A percentile compares a stretch with the other conserved stretches of the same genome.
phyloP scores from a whole-genome alignment of 2,113 vertebrate genomes.

The Daboia siamensis region DNA sequence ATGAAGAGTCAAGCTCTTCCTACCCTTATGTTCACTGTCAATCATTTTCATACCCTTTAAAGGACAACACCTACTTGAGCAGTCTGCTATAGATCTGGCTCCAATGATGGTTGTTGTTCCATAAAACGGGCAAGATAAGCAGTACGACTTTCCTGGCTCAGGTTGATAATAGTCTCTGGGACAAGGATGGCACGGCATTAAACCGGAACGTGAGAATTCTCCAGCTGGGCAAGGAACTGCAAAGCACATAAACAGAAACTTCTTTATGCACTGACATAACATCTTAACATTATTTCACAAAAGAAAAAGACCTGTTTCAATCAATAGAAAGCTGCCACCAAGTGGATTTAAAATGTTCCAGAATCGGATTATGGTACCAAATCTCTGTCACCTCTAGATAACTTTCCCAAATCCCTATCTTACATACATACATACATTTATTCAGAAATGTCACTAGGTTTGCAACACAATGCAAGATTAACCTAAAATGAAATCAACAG shows the following conservation, averaged over 20 bases:
- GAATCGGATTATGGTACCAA: neutral
- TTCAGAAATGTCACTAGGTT: neutral
- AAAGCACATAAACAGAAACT: conserved; percentile 36
- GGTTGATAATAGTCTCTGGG: conserved; percentile 97
- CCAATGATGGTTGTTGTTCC: conserved; percentile 88
- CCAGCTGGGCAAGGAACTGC: conserved; percentile 88
- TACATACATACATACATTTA: neutral
- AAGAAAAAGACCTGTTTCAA: neutral
- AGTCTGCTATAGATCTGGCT: conserved; percentile 88
- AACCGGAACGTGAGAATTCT: conserved; percentile 92
- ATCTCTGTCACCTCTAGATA: neutral
- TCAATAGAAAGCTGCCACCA: neutral
- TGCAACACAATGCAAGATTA: neutral
- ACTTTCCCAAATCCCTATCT: neutral
- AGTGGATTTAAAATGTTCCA: neutral
- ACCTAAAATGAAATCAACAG: neutral
- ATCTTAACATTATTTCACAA: neutral
- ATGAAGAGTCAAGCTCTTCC: neutral
- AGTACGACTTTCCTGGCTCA: conserved; percentile 88
- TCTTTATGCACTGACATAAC: neutral
- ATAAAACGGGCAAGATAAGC: conserved; percentile 94
- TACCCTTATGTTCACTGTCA: neutral
- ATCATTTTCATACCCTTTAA: neutral
- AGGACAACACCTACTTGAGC: conserved; percentile 83
- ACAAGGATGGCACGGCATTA: conserved; percentile 91